phyloP scores from a whole-genome alignment of 2,113 vertebrate genomes.

The Ictalurus furcatus region DNA sequence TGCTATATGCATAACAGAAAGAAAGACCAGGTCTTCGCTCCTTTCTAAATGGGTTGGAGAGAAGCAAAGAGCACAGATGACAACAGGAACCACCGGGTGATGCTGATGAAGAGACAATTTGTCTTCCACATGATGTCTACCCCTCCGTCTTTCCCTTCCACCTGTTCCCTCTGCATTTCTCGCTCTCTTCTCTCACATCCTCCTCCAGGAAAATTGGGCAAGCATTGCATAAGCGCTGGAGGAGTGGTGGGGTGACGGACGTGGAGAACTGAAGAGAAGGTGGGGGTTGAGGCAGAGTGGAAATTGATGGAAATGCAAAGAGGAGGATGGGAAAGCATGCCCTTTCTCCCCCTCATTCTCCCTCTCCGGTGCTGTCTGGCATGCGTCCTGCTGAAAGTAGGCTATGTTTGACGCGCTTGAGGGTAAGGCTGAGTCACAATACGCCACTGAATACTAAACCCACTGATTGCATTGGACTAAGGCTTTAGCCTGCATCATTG shows the following conservation, averaged over 20 bases:
- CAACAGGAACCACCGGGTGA: slow-evolving; percentile 44
- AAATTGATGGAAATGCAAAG: slow-evolving; percentile 55
- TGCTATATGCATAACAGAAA: slow-evolving; percentile 4
- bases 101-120: slow-evolving; percentile 33
- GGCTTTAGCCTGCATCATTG: slow-evolving; percentile 66
- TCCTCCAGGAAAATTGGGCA: slow-evolving; percentile 69
- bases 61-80: slow-evolving; percentile 40
- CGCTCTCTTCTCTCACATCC: slow-evolving; percentile 64
- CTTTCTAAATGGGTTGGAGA: slow-evolving; percentile 10
- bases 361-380: slow-evolving; percentile 63
- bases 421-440: slow-evolving; percentile 72
- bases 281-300: slow-evolving; percentile 55
- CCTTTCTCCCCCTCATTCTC: slow-evolving; percentile 51
- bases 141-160: slow-evolving; percentile 51
- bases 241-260: slow-evolving; percentile 45
- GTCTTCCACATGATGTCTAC: slow-evolving; percentile 62
- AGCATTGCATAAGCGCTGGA: slow-evolving; percentile 68
- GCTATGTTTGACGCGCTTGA: slow-evolving; percentile 72
- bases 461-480: slow-evolving; percentile 70
- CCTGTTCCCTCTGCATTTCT: slow-evolving; percentile 56
- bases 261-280: slow-evolving; percentile 51
- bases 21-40: background rate
- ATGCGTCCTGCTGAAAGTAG: slow-evolving; percentile 70
- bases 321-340: slow-evolving; percentile 23
- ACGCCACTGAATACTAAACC: slow-evolving; percentile 69